Percentiles rank a stretch among this genome's conserved stretches.
These are phyloP conservation scores for Drosophila kurseongensis DNA, from an alignment of 1,140 invertebrate genomes.

Conservation along the genomic window DNA sequence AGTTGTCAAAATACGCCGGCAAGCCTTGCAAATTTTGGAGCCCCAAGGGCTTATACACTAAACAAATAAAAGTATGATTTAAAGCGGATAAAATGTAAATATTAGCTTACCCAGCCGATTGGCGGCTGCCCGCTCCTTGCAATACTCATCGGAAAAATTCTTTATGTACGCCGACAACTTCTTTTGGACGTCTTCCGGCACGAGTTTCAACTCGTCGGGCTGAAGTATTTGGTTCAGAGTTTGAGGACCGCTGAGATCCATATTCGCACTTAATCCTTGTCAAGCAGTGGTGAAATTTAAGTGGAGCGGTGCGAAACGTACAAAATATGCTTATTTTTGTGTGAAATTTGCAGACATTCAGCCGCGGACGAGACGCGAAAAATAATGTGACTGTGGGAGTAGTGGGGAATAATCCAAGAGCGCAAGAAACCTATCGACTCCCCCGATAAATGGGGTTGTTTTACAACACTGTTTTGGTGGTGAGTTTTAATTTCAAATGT, in stretches of 20 bases:
- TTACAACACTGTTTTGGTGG: no score
- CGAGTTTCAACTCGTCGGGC: constrained; percentile 64
- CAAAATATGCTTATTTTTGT: background rate
- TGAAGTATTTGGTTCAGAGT: constrained; percentile 64
- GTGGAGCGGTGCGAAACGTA: constrained; percentile 2
- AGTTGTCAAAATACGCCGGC: background rate
- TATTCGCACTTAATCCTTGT: constrained; percentile 23
- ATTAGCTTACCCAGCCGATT: constrained; percentile 51
- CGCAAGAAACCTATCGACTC: no score
- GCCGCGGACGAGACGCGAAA: constrained; percentile 4
- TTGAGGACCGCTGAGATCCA: constrained; percentile 74
- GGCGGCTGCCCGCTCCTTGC: constrained; percentile 44
- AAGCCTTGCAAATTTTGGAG: background rate
- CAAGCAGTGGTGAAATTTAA: constrained; percentile 7
- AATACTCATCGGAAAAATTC: constrained; percentile 66
- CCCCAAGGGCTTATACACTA: background rate
- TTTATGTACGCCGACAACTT: constrained; percentile 87
- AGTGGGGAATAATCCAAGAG: background rate
- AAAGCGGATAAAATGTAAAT: background rate
- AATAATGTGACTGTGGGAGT: background rate
- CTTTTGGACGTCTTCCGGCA: constrained; percentile 64
- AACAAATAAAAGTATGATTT: background rate
- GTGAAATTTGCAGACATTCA: background rate
- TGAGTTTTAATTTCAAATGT: no score
- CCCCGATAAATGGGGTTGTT: no score